These are phyloP conservation scores for Neodiprion pinetum DNA, from an alignment of 1,140 invertebrate species.

Conservation along the genomic window DNA sequence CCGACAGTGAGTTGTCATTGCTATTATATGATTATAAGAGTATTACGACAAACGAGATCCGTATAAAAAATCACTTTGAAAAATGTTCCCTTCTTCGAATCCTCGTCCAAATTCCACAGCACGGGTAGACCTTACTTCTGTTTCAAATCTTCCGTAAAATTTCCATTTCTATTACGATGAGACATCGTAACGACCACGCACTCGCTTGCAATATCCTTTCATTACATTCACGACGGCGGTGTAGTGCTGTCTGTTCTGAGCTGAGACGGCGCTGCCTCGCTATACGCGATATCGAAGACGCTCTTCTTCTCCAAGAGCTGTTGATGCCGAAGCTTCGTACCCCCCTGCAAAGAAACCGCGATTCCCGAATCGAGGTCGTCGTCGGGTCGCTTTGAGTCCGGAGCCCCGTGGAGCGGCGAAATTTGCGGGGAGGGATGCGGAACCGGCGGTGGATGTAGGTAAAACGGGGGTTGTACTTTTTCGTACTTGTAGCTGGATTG, in stretches of 20 bases:
- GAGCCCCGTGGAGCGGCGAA: conserved; percentile 49
- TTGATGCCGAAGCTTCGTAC: conserved; percentile 61
- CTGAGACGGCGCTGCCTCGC: conserved; percentile 78
- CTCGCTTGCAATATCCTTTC: background rate
- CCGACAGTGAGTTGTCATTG: too few species aligned
- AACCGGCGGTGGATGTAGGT: conserved; percentile 69
- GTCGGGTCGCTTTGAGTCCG: conserved; percentile 53
- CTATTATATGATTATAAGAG: too few species aligned
- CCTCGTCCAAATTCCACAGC: too few species aligned
- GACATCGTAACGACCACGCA: background rate
- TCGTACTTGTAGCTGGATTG: conserved; percentile 81
- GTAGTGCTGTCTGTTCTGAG: conserved; percentile 65
- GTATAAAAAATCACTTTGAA: too few species aligned
- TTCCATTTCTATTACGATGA: background rate
- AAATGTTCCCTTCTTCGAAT: too few species aligned
- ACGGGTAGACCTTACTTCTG: background rate
- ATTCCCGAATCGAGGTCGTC: conserved; percentile 79
- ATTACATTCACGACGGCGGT: conserved; percentile 49
- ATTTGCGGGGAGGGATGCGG: conserved; percentile 68
- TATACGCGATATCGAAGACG: conserved; percentile 92
- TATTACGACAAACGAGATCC: too few species aligned
- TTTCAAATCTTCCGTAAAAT: background rate
- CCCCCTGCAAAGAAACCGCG: conserved; percentile 69
- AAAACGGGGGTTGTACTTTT: conserved; percentile 68
- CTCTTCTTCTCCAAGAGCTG: conserved; percentile 90